These are phyloP conservation scores for Harpalus rubripes DNA, from an alignment of 2,888 invertebrate species.

Conservation along the genomic window DNA sequence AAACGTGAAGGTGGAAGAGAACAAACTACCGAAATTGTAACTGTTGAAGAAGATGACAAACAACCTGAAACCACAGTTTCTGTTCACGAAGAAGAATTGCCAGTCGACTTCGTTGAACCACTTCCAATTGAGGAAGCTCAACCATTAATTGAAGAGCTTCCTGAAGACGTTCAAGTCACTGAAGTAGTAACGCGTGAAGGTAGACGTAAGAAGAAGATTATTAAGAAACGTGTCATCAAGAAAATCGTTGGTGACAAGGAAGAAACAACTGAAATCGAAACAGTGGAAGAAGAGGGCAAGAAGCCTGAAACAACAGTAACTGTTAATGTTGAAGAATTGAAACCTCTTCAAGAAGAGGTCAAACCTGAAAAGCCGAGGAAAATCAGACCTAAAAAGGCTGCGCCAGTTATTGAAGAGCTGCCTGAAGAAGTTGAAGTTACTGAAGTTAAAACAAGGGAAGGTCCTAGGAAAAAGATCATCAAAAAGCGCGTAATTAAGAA, in stretches of 20 bases:
- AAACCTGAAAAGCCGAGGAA: conserved; percentile 38
- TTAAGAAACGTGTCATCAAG: conserved; percentile 72
- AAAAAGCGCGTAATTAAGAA: conserved; percentile 76
- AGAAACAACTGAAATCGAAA: conserved; percentile 70
- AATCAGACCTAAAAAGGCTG: conserved; percentile 72
- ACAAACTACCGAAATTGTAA: conserved; percentile 74
- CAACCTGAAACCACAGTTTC: conserved; percentile 73
- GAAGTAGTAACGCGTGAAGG: conserved; percentile 75
- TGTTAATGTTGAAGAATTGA: conserved; percentile 67
- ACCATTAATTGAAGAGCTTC: conserved; percentile 67
- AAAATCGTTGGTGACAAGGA: conserved; percentile 72
- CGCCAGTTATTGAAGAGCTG: conserved; percentile 69
- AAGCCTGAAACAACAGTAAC: conserved; percentile 67
- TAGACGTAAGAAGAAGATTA: conserved; percentile 73
- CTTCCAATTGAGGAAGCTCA: conserved; percentile 69
- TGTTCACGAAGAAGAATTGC: conserved; percentile 70
- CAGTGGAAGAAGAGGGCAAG: conserved; percentile 68
- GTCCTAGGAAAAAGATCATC: conserved; percentile 75
- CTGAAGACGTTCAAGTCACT: conserved; percentile 72
- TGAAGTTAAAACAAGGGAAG: conserved; percentile 74
- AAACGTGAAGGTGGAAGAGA: conserved; percentile 71
- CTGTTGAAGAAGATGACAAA: conserved; percentile 76
- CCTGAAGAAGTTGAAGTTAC: conserved; percentile 71
- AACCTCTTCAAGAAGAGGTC: conserved; percentile 55
- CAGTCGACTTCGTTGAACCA: conserved; percentile 69